These are phyloP conservation scores for Gobius niger DNA, from an alignment of 2,113 vertebrate genomes.

Conservation along the genomic window DNA sequence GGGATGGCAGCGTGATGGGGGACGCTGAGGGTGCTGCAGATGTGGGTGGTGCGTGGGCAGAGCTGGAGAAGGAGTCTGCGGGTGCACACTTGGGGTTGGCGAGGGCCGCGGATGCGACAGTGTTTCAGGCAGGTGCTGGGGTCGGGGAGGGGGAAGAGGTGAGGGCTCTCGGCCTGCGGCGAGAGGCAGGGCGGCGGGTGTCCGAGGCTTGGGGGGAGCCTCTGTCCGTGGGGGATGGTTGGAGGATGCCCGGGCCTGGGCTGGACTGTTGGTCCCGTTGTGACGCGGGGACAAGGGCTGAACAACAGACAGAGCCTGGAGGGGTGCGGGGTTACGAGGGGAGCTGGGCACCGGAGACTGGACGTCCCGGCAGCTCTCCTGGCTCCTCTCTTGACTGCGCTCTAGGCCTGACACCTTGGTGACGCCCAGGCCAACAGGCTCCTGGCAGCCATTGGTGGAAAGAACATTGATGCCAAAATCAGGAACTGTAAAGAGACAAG, in stretches of 20 bases:
- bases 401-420: conserved; percentile 97
- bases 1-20: conserved; percentile 79
- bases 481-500: conserved; percentile 76
- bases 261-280: conserved; percentile 54
- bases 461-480: conserved; percentile 81
- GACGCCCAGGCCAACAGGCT: conserved; percentile 83
- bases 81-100: conserved; percentile 68
- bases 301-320: conserved; percentile 55
- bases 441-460: conserved; percentile 86
- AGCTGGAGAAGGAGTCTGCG: conserved; percentile 72
- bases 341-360: conserved; percentile 73
- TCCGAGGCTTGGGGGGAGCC: conserved; percentile 59
- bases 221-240: conserved; percentile 55
- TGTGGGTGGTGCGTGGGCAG: conserved; percentile 75
- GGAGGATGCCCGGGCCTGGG: conserved; percentile 61
- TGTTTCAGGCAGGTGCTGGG: conserved; percentile 61
- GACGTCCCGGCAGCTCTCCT: conserved; percentile 85
- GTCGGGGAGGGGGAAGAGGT: conserved; percentile 69
- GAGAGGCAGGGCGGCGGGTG: conserved; percentile 72
- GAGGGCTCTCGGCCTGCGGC: conserved; percentile 68
- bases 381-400: conserved; percentile 95
- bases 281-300: conserved; percentile 68
- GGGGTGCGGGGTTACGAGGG: conserved; percentile 74
- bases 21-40: conserved; percentile 76
- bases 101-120: conserved; percentile 57